These are phyloP conservation scores for Eulemur macaco DNA, from an alignment of 2,113 vertebrate species.

Conservation along the genomic window DNA sequence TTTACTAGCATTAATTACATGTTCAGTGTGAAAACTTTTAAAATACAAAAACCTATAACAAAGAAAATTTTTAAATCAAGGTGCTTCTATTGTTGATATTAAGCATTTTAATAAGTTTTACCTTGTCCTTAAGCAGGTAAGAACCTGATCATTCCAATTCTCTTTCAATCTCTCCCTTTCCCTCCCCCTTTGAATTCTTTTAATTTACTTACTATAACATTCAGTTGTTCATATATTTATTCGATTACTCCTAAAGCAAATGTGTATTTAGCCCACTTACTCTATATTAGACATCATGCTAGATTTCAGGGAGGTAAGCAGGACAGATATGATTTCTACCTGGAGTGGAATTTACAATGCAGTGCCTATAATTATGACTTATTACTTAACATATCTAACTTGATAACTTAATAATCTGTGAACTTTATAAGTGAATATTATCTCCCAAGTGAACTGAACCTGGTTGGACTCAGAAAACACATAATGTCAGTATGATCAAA, in stretches of 20 bases:
- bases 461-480: background rate
- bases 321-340: background rate
- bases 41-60: background rate
- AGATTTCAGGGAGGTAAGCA: background rate
- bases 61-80: background rate
- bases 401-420: background rate
- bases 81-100: background rate
- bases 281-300: background rate
- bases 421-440: background rate
- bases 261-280: background rate
- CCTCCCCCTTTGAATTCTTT: background rate
- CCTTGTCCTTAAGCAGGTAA: background rate
- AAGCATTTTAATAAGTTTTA: background rate
- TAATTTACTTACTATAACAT: background rate
- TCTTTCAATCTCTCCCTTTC: background rate
- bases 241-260: background rate
- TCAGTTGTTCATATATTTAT: background rate
- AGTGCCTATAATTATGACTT: background rate
- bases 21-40: background rate
- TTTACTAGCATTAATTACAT: background rate
- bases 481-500: conserved; percentile 9
- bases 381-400: background rate
- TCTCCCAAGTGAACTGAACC: conserved; percentile 22
- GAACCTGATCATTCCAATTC: background rate
- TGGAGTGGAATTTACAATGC: background rate